Evolutionary conservation across 2,113 vertebrate genomes (phyloP).

Genomic region (Daboia siamensis): DNA sequence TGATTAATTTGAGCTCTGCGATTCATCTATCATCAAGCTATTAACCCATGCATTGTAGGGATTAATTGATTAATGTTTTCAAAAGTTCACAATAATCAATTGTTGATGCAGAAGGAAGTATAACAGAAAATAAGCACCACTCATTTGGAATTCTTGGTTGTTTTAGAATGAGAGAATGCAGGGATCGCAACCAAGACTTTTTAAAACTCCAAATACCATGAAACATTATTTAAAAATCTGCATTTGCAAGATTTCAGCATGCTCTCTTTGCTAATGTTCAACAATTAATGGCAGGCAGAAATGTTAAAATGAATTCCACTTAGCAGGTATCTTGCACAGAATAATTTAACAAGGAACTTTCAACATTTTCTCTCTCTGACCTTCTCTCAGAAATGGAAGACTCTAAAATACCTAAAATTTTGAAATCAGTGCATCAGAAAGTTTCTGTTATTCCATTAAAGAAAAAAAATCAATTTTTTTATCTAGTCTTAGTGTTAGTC

Average conservation of each 20-base stretch:
- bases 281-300: background rate
- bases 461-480: background rate
- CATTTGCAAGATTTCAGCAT: background rate
- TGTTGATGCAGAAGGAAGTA: background rate
- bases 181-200: background rate
- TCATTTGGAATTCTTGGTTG: background rate
- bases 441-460: background rate
- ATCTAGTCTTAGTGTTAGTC: background rate
- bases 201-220: background rate
- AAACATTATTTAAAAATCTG: background rate
- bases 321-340: background rate
- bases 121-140: background rate
- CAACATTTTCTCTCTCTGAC: background rate
- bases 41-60: constrained; percentile 7
- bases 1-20: background rate
- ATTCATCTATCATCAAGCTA: constrained; percentile 11
- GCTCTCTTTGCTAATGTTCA: background rate
- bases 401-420: background rate
- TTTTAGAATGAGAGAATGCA: background rate
- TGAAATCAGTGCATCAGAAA: background rate
- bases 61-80: constrained; percentile 20
- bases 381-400: background rate
- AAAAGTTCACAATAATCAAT: background rate
- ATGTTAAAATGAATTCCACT: background rate
- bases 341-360: background rate